These are phyloP conservation scores for Melanotaenia maccullochi DNA, from an alignment of 2,797 vertebrate species.

Conservation along the genomic window DNA sequence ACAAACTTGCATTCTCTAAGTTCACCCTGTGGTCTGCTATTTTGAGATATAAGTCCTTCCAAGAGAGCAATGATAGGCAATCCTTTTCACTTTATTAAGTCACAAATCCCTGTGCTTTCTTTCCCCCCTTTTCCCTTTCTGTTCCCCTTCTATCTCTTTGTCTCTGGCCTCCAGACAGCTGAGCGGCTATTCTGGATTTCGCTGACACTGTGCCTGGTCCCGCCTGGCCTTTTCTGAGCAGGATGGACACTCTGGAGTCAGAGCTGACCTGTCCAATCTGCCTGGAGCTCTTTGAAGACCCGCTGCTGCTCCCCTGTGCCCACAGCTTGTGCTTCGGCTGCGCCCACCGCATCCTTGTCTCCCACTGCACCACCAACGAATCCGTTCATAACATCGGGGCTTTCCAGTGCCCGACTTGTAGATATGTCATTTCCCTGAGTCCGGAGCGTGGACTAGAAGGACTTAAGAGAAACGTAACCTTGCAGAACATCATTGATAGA, in stretches of 20 bases:
- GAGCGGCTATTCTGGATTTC: constrained; percentile 94
- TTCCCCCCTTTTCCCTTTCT: constrained; percentile 7
- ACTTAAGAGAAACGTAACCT: constrained; percentile 96
- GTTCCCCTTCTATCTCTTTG: constrained; percentile 48
- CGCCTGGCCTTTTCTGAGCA: constrained; percentile 87
- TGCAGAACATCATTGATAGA: constrained; percentile 95
- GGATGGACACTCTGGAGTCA: constrained; percentile 99
- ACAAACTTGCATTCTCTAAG: constrained; percentile 22
- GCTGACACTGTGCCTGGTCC: constrained; percentile 87
- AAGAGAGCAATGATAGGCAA: constrained; percentile 53
- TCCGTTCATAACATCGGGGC: constrained; percentile 91
- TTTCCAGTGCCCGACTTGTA: constrained; percentile 96
- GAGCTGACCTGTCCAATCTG: constrained; percentile 99
- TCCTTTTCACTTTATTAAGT: constrained; percentile 79
- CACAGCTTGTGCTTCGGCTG: constrained; percentile 97
- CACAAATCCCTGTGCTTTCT: constrained; percentile 65
- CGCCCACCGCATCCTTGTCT: constrained; percentile 94
- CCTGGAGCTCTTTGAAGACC: constrained; percentile 98
- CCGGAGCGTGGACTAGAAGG: constrained; percentile 92
- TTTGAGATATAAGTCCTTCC: constrained; percentile 53
- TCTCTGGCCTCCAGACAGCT: constrained; percentile 87
- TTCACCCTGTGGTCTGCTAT: constrained; percentile 37
- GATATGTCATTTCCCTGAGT: constrained; percentile 96
- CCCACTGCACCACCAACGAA: constrained; percentile 94
- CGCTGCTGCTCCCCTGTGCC: constrained; percentile 95